Evolutionary conservation across 2,797 vertebrate species (phyloP), one percentile per base, ranked within the genome.

Genomic region (Morelia viridis): DNA sequence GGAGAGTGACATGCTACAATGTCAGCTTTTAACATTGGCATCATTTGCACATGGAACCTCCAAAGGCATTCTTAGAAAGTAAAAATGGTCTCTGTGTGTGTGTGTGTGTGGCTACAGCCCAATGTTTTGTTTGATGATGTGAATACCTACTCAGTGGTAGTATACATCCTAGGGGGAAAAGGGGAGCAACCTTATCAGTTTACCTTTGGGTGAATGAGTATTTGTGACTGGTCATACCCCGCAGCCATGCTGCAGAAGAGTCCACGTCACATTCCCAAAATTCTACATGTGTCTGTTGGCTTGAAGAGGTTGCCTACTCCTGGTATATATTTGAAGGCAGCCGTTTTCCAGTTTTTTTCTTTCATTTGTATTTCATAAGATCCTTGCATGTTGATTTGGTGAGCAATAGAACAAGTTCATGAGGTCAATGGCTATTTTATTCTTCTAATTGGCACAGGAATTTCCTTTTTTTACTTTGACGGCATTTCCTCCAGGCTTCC

Each of bases 391-490:
- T 60, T 65, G 26, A 1, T 24, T 46, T 93, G 85, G 28, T 89
- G 88, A 5, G 86, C 11, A 17, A 46, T 64, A 58, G 31, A 26
- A 84, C 0, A 61, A 90, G 61, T 83, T 5, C 68, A 22, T 35
- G 35, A 84, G 60, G 90, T 90, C 93, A 95, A 85, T 53, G 94
- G 61, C 26, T 56, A 90, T 91, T 88, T 93, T 94, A 76, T 62
- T 92, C 50, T 95, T 95, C 93, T 93, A 31, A 86, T 95, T 65
- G 0, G 22, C 10, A 89, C 95, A 99, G 99, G 99, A 99, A 96
- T 99, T 99, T 94, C 99, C 99, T 1, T 99, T 99, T 97, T 99
- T 99, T 93, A 99, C 99, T 41, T 94, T 99, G 98, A 99, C 98
- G n/a, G 97, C 98, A 61, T 99, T 99, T 93, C 99, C 99, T 19